These are phyloP conservation scores for Oreochromis tanganicae DNA, from an alignment of 2,113 vertebrate genomes.

Conservation along the genomic window DNA sequence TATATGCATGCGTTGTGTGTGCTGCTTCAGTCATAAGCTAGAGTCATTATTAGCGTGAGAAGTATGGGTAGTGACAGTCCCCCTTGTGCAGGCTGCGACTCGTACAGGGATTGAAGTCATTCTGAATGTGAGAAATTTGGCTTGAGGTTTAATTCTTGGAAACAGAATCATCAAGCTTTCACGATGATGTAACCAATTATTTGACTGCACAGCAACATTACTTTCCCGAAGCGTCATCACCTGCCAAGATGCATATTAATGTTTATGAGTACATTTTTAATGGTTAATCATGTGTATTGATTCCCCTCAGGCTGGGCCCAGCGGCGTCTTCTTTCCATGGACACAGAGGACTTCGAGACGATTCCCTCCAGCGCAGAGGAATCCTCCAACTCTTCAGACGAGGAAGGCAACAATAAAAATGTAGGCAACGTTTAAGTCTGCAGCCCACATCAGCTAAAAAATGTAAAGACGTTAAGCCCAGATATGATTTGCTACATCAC, in stretches of 20 bases:
- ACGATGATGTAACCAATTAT: not conserved
- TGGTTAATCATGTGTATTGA: not conserved
- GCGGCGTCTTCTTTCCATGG: constrained; percentile 77
- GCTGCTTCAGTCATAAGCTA: not conserved
- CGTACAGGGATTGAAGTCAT: not conserved
- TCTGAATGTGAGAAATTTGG: not conserved
- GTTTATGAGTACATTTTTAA: not conserved
- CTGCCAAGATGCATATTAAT: not conserved
- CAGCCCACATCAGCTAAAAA: not conserved
- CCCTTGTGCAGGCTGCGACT: not conserved
- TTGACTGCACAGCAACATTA: not conserved
- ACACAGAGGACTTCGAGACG: constrained; percentile 84
- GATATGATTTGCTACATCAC: not conserved
- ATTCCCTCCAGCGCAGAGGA: constrained; percentile 87
- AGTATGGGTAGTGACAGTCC: not conserved
- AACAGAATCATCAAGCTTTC: not conserved
- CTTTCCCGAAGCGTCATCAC: not conserved
- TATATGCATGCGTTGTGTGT: not conserved
- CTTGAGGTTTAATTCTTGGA: not conserved
- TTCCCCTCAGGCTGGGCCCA: constrained; percentile 77
- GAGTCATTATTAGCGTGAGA: not conserved
- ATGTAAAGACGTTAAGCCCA: not conserved
- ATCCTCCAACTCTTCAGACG: constrained; percentile 88
- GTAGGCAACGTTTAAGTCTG: constrained; percentile 51
- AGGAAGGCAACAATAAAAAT: constrained; percentile 78